Conservation (phyloP, 2,113 vertebrate species). For the Mesitornis unicolor region DNA sequence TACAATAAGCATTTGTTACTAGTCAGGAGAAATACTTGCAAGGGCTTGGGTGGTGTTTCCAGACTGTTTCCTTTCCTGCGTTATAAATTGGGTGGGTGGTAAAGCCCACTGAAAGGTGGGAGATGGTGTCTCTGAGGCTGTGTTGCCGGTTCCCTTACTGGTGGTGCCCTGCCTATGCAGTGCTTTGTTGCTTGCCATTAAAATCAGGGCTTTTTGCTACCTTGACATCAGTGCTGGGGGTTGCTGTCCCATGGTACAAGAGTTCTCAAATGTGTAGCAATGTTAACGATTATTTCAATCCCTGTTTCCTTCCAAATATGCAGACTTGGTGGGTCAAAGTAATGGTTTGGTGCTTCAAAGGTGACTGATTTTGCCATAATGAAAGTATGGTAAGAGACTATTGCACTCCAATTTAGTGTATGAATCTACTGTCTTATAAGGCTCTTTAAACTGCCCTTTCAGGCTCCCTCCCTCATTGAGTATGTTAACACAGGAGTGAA, state of each 20-base stretch:
- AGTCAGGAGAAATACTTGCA: not conserved
- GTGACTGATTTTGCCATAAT: not conserved
- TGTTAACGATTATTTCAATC: not conserved
- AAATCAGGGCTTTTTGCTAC: not conserved
- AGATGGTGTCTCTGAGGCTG: rapidly evolving
- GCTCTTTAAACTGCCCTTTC: not conserved
- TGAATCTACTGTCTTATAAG: not conserved
- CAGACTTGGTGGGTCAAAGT: not conserved
- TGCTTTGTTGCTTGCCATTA: not conserved
- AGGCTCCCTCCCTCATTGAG: not conserved
- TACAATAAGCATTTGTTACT: not conserved
- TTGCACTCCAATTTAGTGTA: not conserved
- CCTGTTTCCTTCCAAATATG: not conserved
- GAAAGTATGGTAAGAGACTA: not conserved
- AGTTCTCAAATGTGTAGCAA: not conserved
- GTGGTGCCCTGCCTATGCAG: not conserved
- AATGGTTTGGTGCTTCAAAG: not conserved
- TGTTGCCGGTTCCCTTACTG: not conserved
- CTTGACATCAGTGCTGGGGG: not conserved
- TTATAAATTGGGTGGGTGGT: rapidly evolving
- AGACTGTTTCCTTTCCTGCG: not conserved
- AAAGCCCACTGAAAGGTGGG: not conserved
- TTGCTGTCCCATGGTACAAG: not conserved
- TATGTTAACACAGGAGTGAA: not conserved
- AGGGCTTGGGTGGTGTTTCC: not conserved